These are phyloP conservation scores for Nothobranchius kuhntae DNA, from an alignment of 2,113 vertebrate genomes.

Conservation along the genomic window DNA sequence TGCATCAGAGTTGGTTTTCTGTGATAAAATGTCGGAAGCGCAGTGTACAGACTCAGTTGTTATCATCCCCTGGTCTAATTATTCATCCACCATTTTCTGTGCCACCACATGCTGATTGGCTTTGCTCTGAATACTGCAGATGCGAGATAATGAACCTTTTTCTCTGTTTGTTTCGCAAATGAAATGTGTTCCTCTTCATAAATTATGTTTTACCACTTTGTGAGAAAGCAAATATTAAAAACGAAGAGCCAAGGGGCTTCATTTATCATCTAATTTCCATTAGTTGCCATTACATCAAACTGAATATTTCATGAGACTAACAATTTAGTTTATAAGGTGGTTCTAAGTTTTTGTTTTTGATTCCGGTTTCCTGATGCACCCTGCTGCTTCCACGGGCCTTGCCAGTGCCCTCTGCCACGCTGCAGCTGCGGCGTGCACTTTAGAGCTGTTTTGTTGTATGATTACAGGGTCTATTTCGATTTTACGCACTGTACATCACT, in stretches of 20 bases:
- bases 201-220: neutral
- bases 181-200: neutral
- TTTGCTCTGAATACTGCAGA: slow-evolving; percentile 67
- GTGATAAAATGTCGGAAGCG: slow-evolving; percentile 32
- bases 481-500: slow-evolving; percentile 67
- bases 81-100: slow-evolving; percentile 85
- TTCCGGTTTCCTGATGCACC: slow-evolving; percentile 17
- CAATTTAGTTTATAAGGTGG: neutral
- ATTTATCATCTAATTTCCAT: slow-evolving; percentile 1
- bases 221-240: neutral
- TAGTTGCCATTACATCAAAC: neutral
- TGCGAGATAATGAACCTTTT: slow-evolving; percentile 33
- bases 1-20: slow-evolving; percentile 44
- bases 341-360: slow-evolving; percentile 8
- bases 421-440: slow-evolving; percentile 59
- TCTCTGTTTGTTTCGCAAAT: neutral
- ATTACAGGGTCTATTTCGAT: slow-evolving; percentile 75
- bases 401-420: slow-evolving; percentile 67
- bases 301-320: neutral
- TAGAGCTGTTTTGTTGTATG: slow-evolving; percentile 66
- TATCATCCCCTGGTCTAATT: slow-evolving; percentile 80
- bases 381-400: slow-evolving; percentile 63
- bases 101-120: slow-evolving; percentile 80
- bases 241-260: neutral
- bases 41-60: slow-evolving; percentile 68